phyloP scores from a whole-genome alignment of 2,113 vertebrate genomes.

The Petaurus breviceps region DNA sequence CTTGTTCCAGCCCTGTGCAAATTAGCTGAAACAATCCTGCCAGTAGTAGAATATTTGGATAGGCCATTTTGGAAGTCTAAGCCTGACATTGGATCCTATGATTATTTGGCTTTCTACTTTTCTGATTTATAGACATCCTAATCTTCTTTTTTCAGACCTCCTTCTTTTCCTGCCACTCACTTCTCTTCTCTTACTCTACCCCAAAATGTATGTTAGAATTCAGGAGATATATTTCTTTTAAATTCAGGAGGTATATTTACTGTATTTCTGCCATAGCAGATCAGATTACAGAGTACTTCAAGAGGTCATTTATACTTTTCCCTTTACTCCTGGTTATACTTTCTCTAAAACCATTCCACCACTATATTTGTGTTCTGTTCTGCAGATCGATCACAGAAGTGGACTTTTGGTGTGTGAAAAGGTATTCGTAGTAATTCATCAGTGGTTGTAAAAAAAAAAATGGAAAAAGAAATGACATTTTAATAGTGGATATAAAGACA shows the following conservation, averaged over 20 bases:
- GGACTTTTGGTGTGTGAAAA: slow-evolving; percentile 42
- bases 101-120: slow-evolving; percentile 5
- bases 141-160: not conserved
- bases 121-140: not conserved
- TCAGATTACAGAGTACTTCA: slow-evolving; percentile 10
- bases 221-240: slow-evolving; percentile 13
- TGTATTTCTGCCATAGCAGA: not conserved
- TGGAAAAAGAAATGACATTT: slow-evolving; percentile 61
- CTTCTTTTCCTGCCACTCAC: not conserved
- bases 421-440: slow-evolving; percentile 53
- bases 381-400: slow-evolving; percentile 20
- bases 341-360: slow-evolving; percentile 22
- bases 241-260: slow-evolving; percentile 3
- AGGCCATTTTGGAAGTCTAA: not conserved
- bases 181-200: not conserved
- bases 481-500: slow-evolving; percentile 51
- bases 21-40: not conserved
- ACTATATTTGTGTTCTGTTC: slow-evolving; percentile 39
- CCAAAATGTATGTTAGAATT: not conserved
- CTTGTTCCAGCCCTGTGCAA: not conserved
- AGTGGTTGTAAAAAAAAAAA: slow-evolving; percentile 42
- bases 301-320: slow-evolving; percentile 38
- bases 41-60: not conserved
- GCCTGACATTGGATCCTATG: not conserved
- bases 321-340: slow-evolving; percentile 32